These are phyloP conservation scores for Bombus breviceps DNA, from an alignment of 1,140 invertebrate genomes.

Conservation along the genomic window DNA sequence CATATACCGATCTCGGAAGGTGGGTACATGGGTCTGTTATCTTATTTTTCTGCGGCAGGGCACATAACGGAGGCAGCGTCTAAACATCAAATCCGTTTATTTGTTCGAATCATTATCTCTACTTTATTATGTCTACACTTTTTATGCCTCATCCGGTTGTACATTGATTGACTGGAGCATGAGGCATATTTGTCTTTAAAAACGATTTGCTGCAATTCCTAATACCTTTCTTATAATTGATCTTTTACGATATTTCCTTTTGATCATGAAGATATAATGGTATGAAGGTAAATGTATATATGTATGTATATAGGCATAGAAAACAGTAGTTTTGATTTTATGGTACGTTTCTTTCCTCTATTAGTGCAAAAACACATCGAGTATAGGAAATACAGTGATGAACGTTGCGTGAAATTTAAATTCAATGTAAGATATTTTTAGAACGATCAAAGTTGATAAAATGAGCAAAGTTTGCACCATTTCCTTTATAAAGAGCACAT, in stretches of 20 bases:
- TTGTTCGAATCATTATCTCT: constrained; percentile 68
- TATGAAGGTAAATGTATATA: constrained; percentile 13
- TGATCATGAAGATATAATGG: not conserved
- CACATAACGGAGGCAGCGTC: constrained; percentile 70
- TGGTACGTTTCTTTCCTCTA: constrained; percentile 13
- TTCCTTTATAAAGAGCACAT: not conserved
- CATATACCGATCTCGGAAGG: constrained; percentile 60
- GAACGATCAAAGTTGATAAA: not conserved
- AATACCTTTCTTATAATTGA: not conserved
- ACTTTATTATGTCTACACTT: constrained; percentile 69
- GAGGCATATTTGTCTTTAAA: constrained; percentile 46
- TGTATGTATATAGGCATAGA: constrained; percentile 10
- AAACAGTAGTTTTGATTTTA: constrained; percentile 20
- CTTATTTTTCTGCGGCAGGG: constrained; percentile 63
- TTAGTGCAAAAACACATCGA: not conserved
- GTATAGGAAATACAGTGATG: constrained; percentile 1
- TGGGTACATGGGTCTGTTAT: constrained; percentile 65
- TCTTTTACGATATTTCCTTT: constrained; percentile 2
- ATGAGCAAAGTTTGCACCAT: not conserved
- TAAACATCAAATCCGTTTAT: constrained; percentile 79
- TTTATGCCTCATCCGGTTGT: constrained; percentile 63
- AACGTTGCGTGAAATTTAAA: not conserved
- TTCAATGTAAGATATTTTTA: not conserved
- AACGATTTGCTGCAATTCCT: not conserved
- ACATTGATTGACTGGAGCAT: constrained; percentile 73